Evolutionary conservation across 2,113 vertebrate genomes (phyloP).

Genomic region (Oryctolagus cuniculus): DNA sequence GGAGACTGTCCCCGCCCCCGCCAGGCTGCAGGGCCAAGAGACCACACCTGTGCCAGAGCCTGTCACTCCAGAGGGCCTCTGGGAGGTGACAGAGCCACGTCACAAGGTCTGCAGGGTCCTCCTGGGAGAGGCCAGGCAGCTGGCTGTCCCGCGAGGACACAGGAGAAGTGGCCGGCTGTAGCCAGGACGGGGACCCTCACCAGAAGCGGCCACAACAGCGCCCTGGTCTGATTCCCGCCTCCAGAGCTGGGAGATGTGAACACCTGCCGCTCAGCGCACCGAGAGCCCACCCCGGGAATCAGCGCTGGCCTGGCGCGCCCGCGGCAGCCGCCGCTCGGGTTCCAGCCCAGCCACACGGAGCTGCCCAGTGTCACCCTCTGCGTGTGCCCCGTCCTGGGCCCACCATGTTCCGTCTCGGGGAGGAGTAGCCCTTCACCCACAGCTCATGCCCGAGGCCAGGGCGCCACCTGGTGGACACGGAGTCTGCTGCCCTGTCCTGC

Average conservation of each 20-base stretch:
- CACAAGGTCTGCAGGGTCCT: background rate
- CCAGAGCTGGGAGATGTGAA: background rate
- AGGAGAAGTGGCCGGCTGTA: background rate
- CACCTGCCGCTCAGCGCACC: too few relatives aligned
- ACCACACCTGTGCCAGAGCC: too few relatives aligned
- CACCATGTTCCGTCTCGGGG: background rate
- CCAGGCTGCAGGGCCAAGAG: too few relatives aligned
- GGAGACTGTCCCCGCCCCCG: background rate
- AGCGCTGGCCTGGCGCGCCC: too few relatives aligned
- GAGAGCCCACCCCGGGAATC: background rate
- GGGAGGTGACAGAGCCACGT: too few relatives aligned
- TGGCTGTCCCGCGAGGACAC: background rate
- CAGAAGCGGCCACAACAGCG: background rate
- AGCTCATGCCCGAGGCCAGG: background rate
- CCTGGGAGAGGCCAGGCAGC: background rate
- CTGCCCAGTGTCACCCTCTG: too few relatives aligned
- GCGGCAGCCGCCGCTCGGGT: too few relatives aligned
- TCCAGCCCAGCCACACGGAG: too few relatives aligned
- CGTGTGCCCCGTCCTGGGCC: too few relatives aligned
- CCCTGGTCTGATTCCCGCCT: background rate
- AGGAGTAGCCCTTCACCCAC: background rate
- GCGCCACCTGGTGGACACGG: background rate
- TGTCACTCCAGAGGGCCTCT: background rate
- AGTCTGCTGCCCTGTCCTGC: background rate
- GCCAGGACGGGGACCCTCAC: too few relatives aligned